Base-by-base conservation (phyloP, 53 echinoderm and acorn worm genomes). In the Temnopleurus reevesii region DNA sequence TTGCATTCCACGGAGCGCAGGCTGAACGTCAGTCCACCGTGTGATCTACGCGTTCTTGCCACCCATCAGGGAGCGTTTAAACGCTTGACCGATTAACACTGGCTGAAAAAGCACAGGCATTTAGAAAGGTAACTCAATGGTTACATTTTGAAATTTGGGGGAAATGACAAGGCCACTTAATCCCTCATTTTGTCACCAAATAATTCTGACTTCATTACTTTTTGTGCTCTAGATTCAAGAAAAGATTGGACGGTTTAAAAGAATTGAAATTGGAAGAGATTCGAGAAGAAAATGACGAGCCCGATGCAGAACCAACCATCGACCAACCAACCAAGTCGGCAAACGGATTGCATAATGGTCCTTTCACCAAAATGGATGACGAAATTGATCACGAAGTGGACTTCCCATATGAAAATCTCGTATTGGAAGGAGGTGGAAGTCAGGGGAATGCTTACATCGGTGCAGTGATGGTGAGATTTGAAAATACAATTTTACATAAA, bases 371-470 rank as follows among this genome's bases (percentile, higher is more conserved):
- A 31, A 63, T 63, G 9, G 30, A 12, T 63, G 63, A 63, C 29
- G 63, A 63, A 3, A 15, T 5, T 57, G 57, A 63, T n/a, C n/a
- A n/a, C 15, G 63, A 63, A 15, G 15, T 63, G 12, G 30, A 63
- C 33, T 63, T 63, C 31, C 63, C 63, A 4, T 63, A 63, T 63
- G 81, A 81, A 21, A 81, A 81, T 30, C 81, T 81, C 30, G 81
- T 81, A 2, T 53, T 81, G 49, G 81, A 81, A 51, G 81, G 81
- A 6, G 81, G 81, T 27, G 81, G 81, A 8, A 81, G 30, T 31
- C 81, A 81, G 18, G 81, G 81, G 3, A 81, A 81, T 30, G 81
- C 81, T 17, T 81, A 81, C 23, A 30, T 28, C 30, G 81, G 81
- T 10, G 81, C 81, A 15, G 28, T 81, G 0, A 81, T 81, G 81